Base-by-base conservation (phyloP, 2,113 vertebrate genomes). In the Channa maculata region DNA sequence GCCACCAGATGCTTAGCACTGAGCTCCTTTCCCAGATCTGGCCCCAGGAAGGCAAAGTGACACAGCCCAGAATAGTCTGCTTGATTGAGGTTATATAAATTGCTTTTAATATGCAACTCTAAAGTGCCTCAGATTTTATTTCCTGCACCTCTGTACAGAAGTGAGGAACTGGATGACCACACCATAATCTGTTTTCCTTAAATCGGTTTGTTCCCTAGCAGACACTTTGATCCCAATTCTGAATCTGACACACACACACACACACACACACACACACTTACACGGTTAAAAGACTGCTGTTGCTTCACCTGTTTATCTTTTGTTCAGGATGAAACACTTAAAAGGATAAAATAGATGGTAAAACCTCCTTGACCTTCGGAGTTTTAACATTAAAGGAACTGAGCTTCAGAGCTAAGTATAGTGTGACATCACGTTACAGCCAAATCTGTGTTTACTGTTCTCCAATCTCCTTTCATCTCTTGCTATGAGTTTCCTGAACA, bases 151-250 rank as follows among this genome's bases (percentile, higher is more conserved):
- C 24, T 5, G 15, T 6, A 1, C 39, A 61, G 48, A 54, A 36
- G 55, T n/a, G 11, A 67, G 37, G 64, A 62, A 38, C 24, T 8
- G 62, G 11, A 51, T 44, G 50, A 74, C 60, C 45, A 10, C 54
- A 48, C 10, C 11, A 38, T 82, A 79, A 88, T 88, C 84, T 72
- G 51, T 77, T 66, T 72, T 59, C 51, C 43, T 66, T 70, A 76
- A 80, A 86, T 90, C 80, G 72, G 63, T 65, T 86, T 84, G 65
- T 80, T 83, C 57, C 57, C 15, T 8, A 33, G 45, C 51, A 64
- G 60, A 77, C 75, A 88, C 86, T 85, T 79, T 57, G 38, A 44
- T 61, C 11, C 51, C 44, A 50, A 48, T 10, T 65, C 69, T 34
- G 80, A 70, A 76, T 84, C 74, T 67, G 12, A 5, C 70, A 52